Evolutionary conservation across 2,888 invertebrate genomes (phyloP).

Genomic region (Uloborus plumipes): DNA sequence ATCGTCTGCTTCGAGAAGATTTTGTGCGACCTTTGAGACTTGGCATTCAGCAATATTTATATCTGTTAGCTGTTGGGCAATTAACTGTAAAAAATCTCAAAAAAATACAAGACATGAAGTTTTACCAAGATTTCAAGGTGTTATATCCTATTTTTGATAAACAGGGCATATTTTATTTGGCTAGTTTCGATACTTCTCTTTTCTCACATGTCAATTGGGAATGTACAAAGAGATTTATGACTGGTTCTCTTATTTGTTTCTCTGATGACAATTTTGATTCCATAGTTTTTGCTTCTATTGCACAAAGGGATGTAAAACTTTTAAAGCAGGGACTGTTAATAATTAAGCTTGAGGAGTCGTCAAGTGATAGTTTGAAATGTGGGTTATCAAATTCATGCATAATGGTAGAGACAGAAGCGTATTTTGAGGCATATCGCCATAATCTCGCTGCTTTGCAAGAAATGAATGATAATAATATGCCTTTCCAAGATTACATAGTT

Average conservation of each 20-base stretch:
- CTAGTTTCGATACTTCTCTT: constrained; percentile 36
- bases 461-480: constrained; percentile 76
- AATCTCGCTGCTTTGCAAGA: constrained; percentile 80
- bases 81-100: constrained; percentile 62
- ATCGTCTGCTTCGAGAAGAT: constrained; percentile 84
- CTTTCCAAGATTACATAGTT: constrained; percentile 80
- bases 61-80: constrained; percentile 31
- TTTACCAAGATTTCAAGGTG: constrained; percentile 69
- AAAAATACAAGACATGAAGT: constrained; percentile 63
- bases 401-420: constrained; percentile 84
- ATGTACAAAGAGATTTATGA: constrained; percentile 77
- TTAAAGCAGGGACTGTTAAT: constrained; percentile 75
- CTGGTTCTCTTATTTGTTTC: constrained; percentile 82
- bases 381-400: constrained; percentile 68
- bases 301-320: constrained; percentile 75
- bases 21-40: constrained; percentile 81
- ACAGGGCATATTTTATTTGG: constrained; percentile 66
- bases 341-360: constrained; percentile 34
- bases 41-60: constrained; percentile 76
- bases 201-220: constrained; percentile 70
- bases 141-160: constrained; percentile 66
- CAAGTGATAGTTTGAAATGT: constrained; percentile 30
- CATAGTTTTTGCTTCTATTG: constrained; percentile 80
- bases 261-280: constrained; percentile 80
- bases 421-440: constrained; percentile 85